phyloP scores from a whole-genome alignment of 2,797 vertebrate genomes.

The Dallia pectoralis region DNA sequence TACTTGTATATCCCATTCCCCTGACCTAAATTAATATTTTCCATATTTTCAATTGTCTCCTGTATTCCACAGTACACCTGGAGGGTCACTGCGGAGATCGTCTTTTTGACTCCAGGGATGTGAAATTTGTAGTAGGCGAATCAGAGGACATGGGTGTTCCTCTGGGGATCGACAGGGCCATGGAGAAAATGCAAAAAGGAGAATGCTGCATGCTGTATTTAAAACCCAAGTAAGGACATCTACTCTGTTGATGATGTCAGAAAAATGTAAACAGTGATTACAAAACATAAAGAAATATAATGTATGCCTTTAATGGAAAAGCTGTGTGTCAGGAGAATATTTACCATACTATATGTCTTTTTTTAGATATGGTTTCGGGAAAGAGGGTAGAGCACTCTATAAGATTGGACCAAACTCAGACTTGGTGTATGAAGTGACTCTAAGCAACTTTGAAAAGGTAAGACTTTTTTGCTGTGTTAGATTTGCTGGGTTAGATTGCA shows the following conservation, averaged over 20 bases:
- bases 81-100: slow-evolving; percentile 80
- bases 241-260: background rate
- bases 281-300: background rate
- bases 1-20: background rate
- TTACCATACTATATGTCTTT: slow-evolving; percentile 1
- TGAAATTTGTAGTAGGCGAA: slow-evolving; percentile 87
- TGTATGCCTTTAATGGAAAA: background rate
- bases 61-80: slow-evolving; percentile 80
- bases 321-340: background rate
- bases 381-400: slow-evolving; percentile 83
- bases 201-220: slow-evolving; percentile 89
- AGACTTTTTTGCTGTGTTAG: slow-evolving; percentile 17
- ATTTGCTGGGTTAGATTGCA: too few species aligned
- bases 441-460: slow-evolving; percentile 94
- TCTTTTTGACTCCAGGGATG: slow-evolving; percentile 86
- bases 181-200: slow-evolving; percentile 96
- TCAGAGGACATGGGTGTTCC: slow-evolving; percentile 89
- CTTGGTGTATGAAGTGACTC: slow-evolving; percentile 87
- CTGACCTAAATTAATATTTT: background rate
- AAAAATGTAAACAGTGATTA: background rate
- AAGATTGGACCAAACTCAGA: slow-evolving; percentile 86
- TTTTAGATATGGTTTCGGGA: slow-evolving; percentile 89
- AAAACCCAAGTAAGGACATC: slow-evolving; percentile 80
- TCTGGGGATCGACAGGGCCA: slow-evolving; percentile 91
- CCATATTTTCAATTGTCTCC: slow-evolving; percentile 17